Conservation (phyloP, 2,113 vertebrate genomes). For the Microtus montanus region DNA sequence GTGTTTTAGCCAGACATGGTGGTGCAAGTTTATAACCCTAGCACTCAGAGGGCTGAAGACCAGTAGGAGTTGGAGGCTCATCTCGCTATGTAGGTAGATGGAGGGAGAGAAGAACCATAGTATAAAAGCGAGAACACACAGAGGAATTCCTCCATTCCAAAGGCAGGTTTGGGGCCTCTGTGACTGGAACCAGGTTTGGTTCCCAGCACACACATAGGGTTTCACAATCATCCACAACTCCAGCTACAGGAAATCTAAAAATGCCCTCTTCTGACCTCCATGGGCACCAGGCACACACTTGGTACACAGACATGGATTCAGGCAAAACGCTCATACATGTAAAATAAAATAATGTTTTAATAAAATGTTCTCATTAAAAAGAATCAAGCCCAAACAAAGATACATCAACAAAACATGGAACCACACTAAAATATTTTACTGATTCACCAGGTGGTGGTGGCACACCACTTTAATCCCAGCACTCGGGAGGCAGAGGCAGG, state of each 20-base stretch:
- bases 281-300: background rate
- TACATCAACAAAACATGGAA: conserved; percentile 15
- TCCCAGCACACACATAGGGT: background rate
- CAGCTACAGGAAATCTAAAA: background rate
- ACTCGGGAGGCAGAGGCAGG: too few relatives aligned
- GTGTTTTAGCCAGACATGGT: background rate
- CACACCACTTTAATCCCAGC: too few relatives aligned
- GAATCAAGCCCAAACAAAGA: background rate
- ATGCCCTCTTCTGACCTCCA: background rate
- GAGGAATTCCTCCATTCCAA: background rate
- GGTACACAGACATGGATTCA: background rate
- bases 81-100: background rate
- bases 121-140: background rate
- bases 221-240: background rate
- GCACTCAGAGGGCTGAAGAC: background rate
- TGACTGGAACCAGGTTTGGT: background rate
- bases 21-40: background rate
- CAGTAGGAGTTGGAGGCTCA: background rate
- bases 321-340: background rate
- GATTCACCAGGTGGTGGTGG: background rate
- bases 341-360: background rate
- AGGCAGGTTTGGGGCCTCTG: background rate
- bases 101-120: background rate
- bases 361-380: background rate
- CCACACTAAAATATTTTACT: background rate